Base-by-base conservation (phyloP, 2,797 vertebrate species). In the Chanos chanos region DNA sequence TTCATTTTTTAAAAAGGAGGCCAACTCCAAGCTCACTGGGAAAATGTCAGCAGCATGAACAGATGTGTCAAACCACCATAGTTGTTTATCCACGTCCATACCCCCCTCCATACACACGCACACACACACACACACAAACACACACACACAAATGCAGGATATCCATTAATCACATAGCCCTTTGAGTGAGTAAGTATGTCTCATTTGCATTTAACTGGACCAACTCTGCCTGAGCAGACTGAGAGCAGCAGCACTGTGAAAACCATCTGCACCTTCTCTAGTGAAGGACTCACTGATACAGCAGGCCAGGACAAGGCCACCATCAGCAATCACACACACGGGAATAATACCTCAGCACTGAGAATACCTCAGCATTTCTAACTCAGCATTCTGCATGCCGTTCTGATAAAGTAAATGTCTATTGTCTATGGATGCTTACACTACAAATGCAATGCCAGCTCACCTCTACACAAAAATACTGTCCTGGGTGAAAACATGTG, bases 141-240 rank as follows among this genome's bases (percentile, higher is more conserved):
- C 39, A 41, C 24, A 25, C 24, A 25, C 24, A 9, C 63, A 43
- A 51, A 33, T 44, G 39, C 21, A 25, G 44, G 52, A 15, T 27
- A 34, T 49, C 73, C 64, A 59, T 76, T 65, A 66, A 71, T 76
- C 74, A 65, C 34, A 1, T 15, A 18, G 15, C 25, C 10, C 19
- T 44, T 41, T 52, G 24, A 5, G 30, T 47, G 30, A 34, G 61
- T 52, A 54, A 65, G 59, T 53, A 12, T 33, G 39, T 43, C 67
- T 54, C 49, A 37, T 68, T 63, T 66, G 53, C 57, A 57, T 76
- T 28, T 60, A 31, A 49, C 31, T 12, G 22, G 25, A 34, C 53
- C 18, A 1, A n/a, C n/a, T n/a, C n/a, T n/a, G n/a, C n/a, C 28
- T 59, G 13, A 22, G 7, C 27, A 34, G 24, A 49, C 21, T 27